Conservation (phyloP, 2,113 vertebrate species). For the Ranitomeya imitator region DNA sequence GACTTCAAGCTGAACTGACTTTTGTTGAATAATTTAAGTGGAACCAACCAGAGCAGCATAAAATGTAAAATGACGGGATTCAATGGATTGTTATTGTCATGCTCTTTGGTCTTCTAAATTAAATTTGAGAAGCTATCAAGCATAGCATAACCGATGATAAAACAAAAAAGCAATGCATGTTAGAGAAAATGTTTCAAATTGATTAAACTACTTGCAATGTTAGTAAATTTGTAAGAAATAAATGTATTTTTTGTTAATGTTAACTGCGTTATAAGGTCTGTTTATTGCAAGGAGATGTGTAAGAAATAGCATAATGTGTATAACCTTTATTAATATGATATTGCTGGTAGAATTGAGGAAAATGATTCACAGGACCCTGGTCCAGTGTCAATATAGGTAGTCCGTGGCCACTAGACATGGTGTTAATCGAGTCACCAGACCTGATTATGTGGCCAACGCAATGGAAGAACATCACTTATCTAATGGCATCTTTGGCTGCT, state of each 20-base stretch:
- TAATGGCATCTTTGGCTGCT: no score
- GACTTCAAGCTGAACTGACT: conserved; percentile 38
- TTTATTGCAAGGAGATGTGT: neutral
- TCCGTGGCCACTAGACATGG: no score
- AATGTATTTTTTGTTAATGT: neutral
- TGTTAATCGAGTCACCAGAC: no score
- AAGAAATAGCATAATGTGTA: no score
- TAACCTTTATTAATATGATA: no score
- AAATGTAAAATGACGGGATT: conserved; percentile 41
- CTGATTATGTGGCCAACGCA: no score
- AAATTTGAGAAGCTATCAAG: conserved; percentile 46
- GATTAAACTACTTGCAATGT: neutral
- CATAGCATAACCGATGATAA: conserved; percentile 40
- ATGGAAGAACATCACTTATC: no score
- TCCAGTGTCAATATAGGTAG: no score
- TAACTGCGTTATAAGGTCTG: neutral
- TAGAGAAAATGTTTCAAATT: conserved; percentile 3
- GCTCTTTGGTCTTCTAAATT: conserved; percentile 48
- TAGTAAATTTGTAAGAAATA: neutral
- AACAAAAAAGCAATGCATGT: conserved; percentile 46
- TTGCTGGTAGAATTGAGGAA: no score
- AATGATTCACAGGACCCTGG: no score
- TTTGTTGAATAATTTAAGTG: conserved; percentile 47
- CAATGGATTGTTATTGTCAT: conserved; percentile 48
- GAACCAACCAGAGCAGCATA: conserved; percentile 39